Base-by-base conservation (phyloP, 2,113 vertebrate genomes). In the Siphamia tubifer region DNA sequence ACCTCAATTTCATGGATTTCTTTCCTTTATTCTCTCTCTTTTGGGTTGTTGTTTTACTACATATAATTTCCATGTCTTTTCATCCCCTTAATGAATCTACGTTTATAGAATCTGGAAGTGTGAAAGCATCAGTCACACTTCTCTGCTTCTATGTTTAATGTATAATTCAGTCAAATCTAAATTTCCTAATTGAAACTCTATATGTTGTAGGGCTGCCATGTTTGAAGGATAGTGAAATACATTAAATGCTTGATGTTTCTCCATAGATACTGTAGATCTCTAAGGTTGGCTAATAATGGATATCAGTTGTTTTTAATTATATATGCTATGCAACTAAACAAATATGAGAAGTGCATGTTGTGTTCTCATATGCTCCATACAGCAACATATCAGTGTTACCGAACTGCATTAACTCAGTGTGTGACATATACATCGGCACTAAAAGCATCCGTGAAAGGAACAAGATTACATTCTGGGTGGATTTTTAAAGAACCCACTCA, bases 1-100 rank as follows among this genome's bases (percentile, higher is more conserved):
- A 38, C 21, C 31, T 55, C 42, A 19, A 44, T 77, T 75, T 35
- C 53, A 58, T 67, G 27, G 34, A 57, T 74, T 74, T 69, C 0
- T 21, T 63, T 49, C 5, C 7, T 13, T 40, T 43, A 28, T 51
- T 19, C 11, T 47, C 32, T 36, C 44, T 12, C 11, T 28, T 11
- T 45, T 35, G 30, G 12, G 43, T 2, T 5, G 23, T 24, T 35
- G 48, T 13, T 51, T 21, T 64, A 34, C 17, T 34, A 16, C 43
- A 58, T 47, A 24, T 36, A 19, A 43, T 73, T 66, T 61, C 36
- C 34, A 25, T 55, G 48, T 12, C 9, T 57, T 49, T 54, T 65
- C 44, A 60, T n/a, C 40, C 13, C 56, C 47, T 52, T 21, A 47
- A 34, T 40, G 12, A 45, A 45, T 40, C n/a, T 23, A 62, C n/a